Percentiles rank a stretch among this genome's conserved stretches.
Evolutionary conservation across 2,797 vertebrate genomes (phyloP).

Genomic region (Sylvilagus floridanus): DNA sequence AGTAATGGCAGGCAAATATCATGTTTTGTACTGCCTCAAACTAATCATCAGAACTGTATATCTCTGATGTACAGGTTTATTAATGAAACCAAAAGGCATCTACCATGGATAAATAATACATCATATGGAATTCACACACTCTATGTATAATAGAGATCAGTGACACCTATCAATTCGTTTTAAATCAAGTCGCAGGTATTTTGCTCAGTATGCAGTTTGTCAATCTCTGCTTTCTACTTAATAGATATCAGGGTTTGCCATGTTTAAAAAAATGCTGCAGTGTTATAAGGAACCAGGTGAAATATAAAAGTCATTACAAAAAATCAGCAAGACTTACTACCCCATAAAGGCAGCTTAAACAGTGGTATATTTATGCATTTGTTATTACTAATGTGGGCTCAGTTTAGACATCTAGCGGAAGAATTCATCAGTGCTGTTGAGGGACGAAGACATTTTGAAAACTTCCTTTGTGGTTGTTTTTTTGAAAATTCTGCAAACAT

Average conservation of each 20-base stretch:
- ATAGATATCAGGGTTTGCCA: slow-evolving; percentile 67
- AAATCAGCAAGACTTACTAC: not conserved
- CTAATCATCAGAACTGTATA: slow-evolving; percentile 80
- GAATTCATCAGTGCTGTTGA: slow-evolving; percentile 45
- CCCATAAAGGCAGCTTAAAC: not conserved
- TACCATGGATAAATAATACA: slow-evolving; percentile 89
- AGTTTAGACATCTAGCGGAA: not conserved
- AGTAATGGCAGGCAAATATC: slow-evolving; percentile 85
- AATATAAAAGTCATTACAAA: slow-evolving; percentile 78
- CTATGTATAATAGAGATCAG: slow-evolving; percentile 87
- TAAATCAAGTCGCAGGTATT: slow-evolving; percentile 86
- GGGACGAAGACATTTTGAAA: slow-evolving; percentile 66
- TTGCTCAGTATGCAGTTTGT: slow-evolving; percentile 85
- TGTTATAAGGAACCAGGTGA: slow-evolving; percentile 60
- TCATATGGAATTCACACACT: slow-evolving; percentile 84
- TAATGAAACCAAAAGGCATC: slow-evolving; percentile 89
- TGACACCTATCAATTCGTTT: slow-evolving; percentile 88
- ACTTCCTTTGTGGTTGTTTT: not conserved
- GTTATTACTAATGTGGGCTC: not conserved
- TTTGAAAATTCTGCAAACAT: not conserved
- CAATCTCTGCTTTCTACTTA: slow-evolving; percentile 85
- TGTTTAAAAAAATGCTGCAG: slow-evolving; percentile 72
- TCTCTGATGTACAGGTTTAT: slow-evolving; percentile 86
- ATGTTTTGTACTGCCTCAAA: slow-evolving; percentile 81
- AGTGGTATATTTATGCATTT: not conserved